Conservation (phyloP, 2,113 vertebrate species). For the Oophaga pumilio region DNA sequence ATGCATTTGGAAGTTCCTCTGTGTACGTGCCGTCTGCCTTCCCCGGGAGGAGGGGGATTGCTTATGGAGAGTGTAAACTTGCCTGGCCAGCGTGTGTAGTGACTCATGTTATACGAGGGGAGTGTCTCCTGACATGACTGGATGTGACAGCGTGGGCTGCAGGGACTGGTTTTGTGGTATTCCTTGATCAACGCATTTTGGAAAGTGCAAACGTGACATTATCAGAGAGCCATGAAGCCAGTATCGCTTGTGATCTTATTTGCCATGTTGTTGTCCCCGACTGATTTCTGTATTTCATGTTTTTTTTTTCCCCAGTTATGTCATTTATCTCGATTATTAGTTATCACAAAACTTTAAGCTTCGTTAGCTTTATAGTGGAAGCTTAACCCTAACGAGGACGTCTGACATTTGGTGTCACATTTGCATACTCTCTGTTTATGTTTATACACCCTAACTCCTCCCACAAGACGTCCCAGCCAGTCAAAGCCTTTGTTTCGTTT, state of each 20-base stretch:
- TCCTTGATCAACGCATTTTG: no score
- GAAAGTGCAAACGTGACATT: neutral
- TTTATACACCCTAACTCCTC: conserved; percentile 1
- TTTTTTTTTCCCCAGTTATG: no score
- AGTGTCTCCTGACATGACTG: neutral
- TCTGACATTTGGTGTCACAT: neutral
- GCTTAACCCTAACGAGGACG: neutral
- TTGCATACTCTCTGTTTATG: neutral
- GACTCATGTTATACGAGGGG: neutral
- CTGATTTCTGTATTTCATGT: no score
- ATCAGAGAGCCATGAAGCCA: neutral
- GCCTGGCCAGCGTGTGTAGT: neutral
- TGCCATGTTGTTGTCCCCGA: no score
- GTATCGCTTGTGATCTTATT: no score
- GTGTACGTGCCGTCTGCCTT: conserved; percentile 45
- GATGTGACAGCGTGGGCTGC: neutral
- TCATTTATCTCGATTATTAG: no score
- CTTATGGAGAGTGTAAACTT: conserved; percentile 22
- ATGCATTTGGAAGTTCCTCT: conserved; percentile 28
- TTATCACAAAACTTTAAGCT: no score
- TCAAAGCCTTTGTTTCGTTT: conserved; percentile 28
- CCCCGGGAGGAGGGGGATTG: conserved; percentile 10
- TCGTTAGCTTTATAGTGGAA: neutral
- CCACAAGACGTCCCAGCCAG: conserved; percentile 4
- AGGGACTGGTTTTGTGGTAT: no score